Evolutionary conservation across 1,140 invertebrate genomes (phyloP).

Genomic region (Drosophila equinoxialis): DNA sequence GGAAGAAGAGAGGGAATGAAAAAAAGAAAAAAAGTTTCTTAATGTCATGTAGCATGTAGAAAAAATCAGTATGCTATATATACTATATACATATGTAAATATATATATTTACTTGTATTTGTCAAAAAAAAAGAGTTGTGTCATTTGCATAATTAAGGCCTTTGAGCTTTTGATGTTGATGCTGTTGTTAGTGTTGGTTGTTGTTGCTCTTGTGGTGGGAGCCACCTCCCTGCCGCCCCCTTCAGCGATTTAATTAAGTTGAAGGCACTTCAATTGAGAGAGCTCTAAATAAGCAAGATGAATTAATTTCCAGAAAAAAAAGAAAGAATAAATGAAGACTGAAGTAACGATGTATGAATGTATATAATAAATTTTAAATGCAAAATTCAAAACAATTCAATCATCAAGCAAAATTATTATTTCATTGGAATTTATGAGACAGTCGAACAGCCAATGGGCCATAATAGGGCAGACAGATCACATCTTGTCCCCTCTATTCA

Average conservation of each 20-base stretch:
- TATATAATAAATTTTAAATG: not conserved
- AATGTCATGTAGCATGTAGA: slow-evolving; percentile 34
- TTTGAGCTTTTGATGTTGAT: slow-evolving; percentile 18
- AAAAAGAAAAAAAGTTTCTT: slow-evolving; percentile 20
- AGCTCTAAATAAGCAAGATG: slow-evolving; percentile 9
- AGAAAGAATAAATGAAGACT: not conserved
- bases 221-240: not conserved
- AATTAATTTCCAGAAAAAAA: slow-evolving; percentile 23
- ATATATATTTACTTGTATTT: slow-evolving; percentile 25
- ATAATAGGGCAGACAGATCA: no score
- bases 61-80: slow-evolving; percentile 9
- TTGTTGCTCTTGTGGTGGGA: not conserved
- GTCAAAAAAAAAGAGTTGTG: slow-evolving; percentile 49
- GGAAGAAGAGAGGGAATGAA: not conserved
- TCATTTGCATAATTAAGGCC: slow-evolving; percentile 66
- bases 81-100: not conserved
- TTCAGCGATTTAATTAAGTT: slow-evolving; percentile 34
- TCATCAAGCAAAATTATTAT: slow-evolving; percentile 39
- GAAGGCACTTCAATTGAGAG: slow-evolving; percentile 51
- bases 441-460: slow-evolving; percentile 21
- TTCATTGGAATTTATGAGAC: slow-evolving; percentile 54
- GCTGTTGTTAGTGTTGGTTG: no score
- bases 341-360: not conserved
- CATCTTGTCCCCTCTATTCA: no score
- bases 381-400: slow-evolving; percentile 25